These are phyloP conservation scores for Tylochromis polylepis DNA, from an alignment of 2,113 vertebrate species.

Conservation along the genomic window DNA sequence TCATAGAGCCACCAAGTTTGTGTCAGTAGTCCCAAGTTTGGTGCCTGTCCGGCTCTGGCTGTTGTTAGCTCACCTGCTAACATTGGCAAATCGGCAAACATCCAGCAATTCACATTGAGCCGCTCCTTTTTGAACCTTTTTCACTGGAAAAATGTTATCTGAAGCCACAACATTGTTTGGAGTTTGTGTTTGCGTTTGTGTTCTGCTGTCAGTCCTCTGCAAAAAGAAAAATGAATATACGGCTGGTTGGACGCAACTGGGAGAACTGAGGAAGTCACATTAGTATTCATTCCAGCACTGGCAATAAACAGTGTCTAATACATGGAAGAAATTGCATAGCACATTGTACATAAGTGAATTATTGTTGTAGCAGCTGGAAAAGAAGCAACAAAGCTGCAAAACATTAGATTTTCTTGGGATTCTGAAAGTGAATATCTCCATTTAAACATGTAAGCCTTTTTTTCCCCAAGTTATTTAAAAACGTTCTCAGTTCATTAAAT, in stretches of 20 bases:
- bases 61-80: not conserved
- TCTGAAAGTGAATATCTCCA: not conserved
- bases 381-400: not conserved
- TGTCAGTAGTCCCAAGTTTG: not conserved
- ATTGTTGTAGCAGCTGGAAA: not conserved
- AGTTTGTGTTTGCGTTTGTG: not conserved
- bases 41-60: not conserved
- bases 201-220: not conserved
- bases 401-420: not conserved
- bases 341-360: not conserved
- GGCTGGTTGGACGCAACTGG: not conserved
- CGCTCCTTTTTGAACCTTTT: not conserved
- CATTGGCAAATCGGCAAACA: not conserved
- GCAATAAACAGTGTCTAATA: not conserved
- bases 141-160: not conserved
- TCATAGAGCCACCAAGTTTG: not conserved
- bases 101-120: not conserved
- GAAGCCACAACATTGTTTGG: not conserved
- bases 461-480: not conserved
- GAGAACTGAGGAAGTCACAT: not conserved
- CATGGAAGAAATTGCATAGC: not conserved
- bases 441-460: not conserved
- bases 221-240: not conserved
- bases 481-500: not conserved
- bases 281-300: not conserved